Evolutionary conservation across 2,888 invertebrate species (phyloP).

Genomic region (Onthophagus sagittarius): DNA sequence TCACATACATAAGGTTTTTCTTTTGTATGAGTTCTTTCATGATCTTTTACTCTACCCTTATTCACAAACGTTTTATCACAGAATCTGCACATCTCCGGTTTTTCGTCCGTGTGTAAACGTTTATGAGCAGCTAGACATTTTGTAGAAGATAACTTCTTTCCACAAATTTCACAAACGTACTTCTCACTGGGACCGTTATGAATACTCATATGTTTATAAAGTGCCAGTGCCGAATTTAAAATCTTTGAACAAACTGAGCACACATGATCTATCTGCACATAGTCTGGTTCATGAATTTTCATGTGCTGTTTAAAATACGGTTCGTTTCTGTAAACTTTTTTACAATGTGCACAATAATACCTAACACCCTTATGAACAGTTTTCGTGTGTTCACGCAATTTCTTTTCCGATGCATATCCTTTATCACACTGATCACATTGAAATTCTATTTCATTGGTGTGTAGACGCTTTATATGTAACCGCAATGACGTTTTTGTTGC

Average conservation of each 20-base stretch:
- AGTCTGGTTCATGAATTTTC: slow-evolving; percentile 14
- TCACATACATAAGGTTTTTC: slow-evolving; percentile 34
- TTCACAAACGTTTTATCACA: slow-evolving; percentile 22
- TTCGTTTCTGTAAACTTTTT: slow-evolving; percentile 25
- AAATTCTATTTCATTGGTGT: slow-evolving; percentile 20
- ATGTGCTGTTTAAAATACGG: slow-evolving; percentile 27
- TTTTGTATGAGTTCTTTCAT: slow-evolving; percentile 36
- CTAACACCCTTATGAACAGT: slow-evolving; percentile 21
- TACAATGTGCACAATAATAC: slow-evolving; percentile 35
- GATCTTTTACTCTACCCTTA: slow-evolving; percentile 34
- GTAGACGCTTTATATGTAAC: slow-evolving; percentile 47
- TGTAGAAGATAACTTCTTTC: slow-evolving; percentile 20
- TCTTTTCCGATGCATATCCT: slow-evolving; percentile 33
- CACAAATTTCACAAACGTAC: slow-evolving; percentile 28
- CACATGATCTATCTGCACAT: slow-evolving; percentile 21
- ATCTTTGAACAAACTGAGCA: slow-evolving; percentile 29
- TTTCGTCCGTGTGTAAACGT: slow-evolving; percentile 25
- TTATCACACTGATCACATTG: slow-evolving; percentile 39
- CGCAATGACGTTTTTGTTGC: slow-evolving; percentile 53
- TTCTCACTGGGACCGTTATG: slow-evolving; percentile 19
- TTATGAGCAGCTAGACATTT: slow-evolving; percentile 23
- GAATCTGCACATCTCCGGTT: slow-evolving; percentile 22
- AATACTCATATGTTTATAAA: slow-evolving; percentile 23
- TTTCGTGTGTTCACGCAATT: slow-evolving; percentile 30
- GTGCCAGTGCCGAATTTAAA: slow-evolving; percentile 20